These are phyloP conservation scores for Nematopogon swammerdamellus DNA, from an alignment of 2,888 invertebrate genomes.

Conservation along the genomic window DNA sequence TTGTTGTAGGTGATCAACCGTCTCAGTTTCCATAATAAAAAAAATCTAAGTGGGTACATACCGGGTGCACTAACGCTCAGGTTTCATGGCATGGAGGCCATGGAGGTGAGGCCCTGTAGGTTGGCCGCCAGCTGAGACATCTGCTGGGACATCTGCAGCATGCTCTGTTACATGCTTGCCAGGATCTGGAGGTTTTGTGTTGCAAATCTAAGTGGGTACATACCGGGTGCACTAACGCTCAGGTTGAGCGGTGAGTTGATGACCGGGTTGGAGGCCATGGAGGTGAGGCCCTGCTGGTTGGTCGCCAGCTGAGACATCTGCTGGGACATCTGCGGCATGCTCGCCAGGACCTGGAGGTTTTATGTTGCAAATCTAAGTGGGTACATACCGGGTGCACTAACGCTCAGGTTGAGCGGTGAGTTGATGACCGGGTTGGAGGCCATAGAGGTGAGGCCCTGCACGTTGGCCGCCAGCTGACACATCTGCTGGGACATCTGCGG, in stretches of 20 bases:
- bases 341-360: too few relatives aligned
- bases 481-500: slow-evolving; percentile 50
- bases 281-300: slow-evolving; percentile 71
- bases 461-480: slow-evolving; percentile 59
- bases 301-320: slow-evolving; percentile 13
- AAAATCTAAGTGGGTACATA: too few relatives aligned
- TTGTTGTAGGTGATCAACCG: too few relatives aligned
- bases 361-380: too few relatives aligned
- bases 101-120: slow-evolving; percentile 22
- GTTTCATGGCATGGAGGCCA: too few relatives aligned
- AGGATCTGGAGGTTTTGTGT: too few relatives aligned
- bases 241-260: slow-evolving; percentile 82
- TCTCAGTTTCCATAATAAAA: too few relatives aligned
- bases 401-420: slow-evolving; percentile 80
- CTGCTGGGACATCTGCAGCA: too few relatives aligned
- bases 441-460: slow-evolving; percentile 76
- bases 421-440: slow-evolving; percentile 70
- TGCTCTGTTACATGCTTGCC: too few relatives aligned
- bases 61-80: too few relatives aligned
- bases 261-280: slow-evolving; percentile 67
- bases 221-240: slow-evolving; percentile 66
- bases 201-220: slow-evolving; percentile 7
- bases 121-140: slow-evolving; percentile 6
- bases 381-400: slow-evolving; percentile 57
- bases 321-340: slow-evolving; percentile 24